phyloP scores from a whole-genome alignment of 2,797 vertebrate species.

The Sarcoramphus papa region DNA sequence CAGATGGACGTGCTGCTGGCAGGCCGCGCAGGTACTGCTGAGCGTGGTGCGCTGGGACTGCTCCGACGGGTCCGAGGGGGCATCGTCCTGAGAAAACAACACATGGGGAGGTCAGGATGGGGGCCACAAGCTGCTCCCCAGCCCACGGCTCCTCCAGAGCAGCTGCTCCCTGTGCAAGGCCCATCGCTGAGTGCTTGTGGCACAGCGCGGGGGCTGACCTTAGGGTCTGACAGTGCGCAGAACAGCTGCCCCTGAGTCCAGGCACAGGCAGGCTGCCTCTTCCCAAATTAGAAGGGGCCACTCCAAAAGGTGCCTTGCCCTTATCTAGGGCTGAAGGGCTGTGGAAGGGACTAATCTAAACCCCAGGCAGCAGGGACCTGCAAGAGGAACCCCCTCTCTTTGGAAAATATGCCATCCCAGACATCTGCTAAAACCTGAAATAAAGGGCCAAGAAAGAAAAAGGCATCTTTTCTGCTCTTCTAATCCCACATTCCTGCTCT shows the following conservation, averaged over 20 bases:
- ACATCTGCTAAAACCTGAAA: not conserved
- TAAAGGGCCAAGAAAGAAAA: not conserved
- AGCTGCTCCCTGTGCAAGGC: not conserved
- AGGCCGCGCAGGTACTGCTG: conserved; percentile 84
- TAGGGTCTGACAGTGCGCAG: not conserved
- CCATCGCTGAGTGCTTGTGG: fast-evolving
- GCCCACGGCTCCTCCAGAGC: not conserved
- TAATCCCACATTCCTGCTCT: not conserved
- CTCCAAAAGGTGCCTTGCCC: not conserved
- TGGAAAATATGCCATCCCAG: not conserved
- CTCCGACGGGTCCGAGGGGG: not conserved
- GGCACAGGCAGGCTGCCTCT: not conserved
- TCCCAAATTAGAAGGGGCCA: conserved; percentile 12
- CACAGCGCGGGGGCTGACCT: not conserved
- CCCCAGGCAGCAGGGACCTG: not conserved
- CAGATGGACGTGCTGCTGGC: conserved; percentile 91
- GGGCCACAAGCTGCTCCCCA: not conserved
- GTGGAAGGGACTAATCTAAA: not conserved
- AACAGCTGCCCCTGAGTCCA: not conserved
- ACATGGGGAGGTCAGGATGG: not conserved
- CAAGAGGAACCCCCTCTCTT: not conserved
- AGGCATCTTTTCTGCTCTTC: not conserved
- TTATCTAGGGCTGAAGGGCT: not conserved
- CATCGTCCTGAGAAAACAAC: conserved; percentile 21
- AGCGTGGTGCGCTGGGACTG: not conserved